Percentiles rank a stretch among this genome's conserved stretches.
These are phyloP conservation scores for Chloroclystis v-ata DNA, from an alignment of 2,888 invertebrate species.

Conservation along the genomic window DNA sequence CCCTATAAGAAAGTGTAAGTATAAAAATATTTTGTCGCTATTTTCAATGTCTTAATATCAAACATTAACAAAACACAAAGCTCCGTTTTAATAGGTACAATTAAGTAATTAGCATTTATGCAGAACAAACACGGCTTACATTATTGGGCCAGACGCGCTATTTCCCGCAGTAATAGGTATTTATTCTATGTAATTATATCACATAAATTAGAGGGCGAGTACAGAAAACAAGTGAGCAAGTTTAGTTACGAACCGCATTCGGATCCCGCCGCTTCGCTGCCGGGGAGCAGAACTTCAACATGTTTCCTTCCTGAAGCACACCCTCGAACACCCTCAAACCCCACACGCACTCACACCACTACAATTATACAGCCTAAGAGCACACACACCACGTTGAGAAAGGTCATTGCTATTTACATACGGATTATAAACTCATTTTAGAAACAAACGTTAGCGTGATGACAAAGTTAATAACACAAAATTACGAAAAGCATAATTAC, in stretches of 20 bases:
- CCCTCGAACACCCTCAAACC: conserved; percentile 36
- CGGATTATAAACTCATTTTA: conserved; percentile 29
- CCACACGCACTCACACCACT: conserved; percentile 34
- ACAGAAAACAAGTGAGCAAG: conserved; percentile 34
- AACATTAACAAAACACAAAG: not conserved
- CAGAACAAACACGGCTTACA: conserved; percentile 13
- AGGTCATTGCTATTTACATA: conserved; percentile 33
- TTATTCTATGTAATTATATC: conserved; percentile 25
- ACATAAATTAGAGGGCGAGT: conserved; percentile 22
- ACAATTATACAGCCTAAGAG: conserved; percentile 28
- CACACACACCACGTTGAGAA: conserved; percentile 36
- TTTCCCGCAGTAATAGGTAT: conserved; percentile 9
- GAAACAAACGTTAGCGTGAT: conserved; percentile 32
- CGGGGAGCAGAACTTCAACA: conserved; percentile 81
- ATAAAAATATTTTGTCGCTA: no score
- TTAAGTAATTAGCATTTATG: not conserved
- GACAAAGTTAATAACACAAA: conserved; percentile 34
- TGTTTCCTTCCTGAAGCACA: conserved; percentile 55
- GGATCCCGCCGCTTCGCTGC: conserved; percentile 74
- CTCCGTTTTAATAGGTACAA: not conserved
- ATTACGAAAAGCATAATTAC: conserved; percentile 32
- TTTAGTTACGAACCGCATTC: conserved; percentile 64
- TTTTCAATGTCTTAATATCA: not conserved
- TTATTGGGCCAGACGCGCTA: conserved; percentile 6
- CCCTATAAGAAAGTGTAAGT: no score